These are phyloP conservation scores for Ara ararauna DNA, from an alignment of 2,797 vertebrate species.

Conservation along the genomic window DNA sequence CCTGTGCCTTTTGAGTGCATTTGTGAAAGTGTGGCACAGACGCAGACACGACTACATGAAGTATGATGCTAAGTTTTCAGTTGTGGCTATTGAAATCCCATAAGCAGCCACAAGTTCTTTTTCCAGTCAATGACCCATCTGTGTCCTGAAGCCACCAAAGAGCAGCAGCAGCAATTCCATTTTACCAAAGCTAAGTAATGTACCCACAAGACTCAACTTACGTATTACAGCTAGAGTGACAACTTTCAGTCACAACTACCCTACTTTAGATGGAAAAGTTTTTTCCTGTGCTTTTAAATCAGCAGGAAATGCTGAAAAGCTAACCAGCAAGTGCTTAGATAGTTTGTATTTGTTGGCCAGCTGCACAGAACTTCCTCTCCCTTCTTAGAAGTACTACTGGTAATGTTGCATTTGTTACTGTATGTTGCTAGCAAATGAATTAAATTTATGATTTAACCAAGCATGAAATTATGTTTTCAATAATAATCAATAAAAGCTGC, in stretches of 20 bases:
- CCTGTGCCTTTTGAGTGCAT: neutral
- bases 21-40: neutral
- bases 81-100: neutral
- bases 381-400: conserved; percentile 17
- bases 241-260: neutral
- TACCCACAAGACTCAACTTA: neutral
- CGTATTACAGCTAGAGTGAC: neutral
- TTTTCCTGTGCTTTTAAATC: neutral
- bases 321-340: neutral
- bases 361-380: neutral
- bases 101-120: neutral
- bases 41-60: neutral
- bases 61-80: neutral
- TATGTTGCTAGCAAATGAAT: conserved; percentile 66
- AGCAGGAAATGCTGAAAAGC: neutral
- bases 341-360: neutral
- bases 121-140: neutral
- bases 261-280: neutral
- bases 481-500: conserved; percentile 72
- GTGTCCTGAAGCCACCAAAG: neutral
- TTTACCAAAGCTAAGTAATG: neutral
- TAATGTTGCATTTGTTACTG: conserved; percentile 62
- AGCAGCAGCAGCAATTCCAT: neutral
- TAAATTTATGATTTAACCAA: conserved; percentile 75
- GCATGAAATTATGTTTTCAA: conserved; percentile 79